Conservation (phyloP, 35 echinoderm and acorn worm genomes). For the Heliocidaris tuberculata region DNA sequence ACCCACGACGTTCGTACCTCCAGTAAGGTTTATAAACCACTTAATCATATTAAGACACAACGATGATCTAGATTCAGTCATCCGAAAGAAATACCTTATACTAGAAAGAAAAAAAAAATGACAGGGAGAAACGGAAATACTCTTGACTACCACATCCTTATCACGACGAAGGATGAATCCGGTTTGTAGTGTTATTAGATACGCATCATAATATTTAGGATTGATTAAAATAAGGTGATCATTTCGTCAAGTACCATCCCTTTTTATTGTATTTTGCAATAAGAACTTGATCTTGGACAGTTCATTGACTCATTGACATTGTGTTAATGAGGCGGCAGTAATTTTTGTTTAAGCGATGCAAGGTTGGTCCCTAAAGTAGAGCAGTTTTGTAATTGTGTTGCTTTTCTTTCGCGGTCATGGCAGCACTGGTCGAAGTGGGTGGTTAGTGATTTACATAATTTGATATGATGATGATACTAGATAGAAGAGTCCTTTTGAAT, state of each 20-base stretch:
- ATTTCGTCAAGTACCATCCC: background rate
- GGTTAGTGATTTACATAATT: background rate
- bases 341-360: background rate
- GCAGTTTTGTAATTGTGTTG: background rate
- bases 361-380: background rate
- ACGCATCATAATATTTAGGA: background rate
- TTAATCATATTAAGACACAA: too few relatives aligned
- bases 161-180: background rate
- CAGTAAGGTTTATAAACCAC: background rate
- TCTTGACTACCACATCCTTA: background rate
- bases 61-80: background rate
- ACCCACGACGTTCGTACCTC: background rate
- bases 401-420: background rate
- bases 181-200: background rate
- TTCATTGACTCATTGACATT: background rate
- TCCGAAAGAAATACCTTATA: background rate
- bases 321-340: background rate
- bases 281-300: background rate
- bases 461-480: background rate
- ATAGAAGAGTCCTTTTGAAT: too few relatives aligned
- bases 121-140: background rate
- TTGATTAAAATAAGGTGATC: background rate
- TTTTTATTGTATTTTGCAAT: slow-evolving; percentile 19
- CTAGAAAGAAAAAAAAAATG: background rate
- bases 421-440: background rate